Base-by-base conservation (phyloP, 1,140 invertebrate species). In the Dendrolimus punctatus region DNA sequence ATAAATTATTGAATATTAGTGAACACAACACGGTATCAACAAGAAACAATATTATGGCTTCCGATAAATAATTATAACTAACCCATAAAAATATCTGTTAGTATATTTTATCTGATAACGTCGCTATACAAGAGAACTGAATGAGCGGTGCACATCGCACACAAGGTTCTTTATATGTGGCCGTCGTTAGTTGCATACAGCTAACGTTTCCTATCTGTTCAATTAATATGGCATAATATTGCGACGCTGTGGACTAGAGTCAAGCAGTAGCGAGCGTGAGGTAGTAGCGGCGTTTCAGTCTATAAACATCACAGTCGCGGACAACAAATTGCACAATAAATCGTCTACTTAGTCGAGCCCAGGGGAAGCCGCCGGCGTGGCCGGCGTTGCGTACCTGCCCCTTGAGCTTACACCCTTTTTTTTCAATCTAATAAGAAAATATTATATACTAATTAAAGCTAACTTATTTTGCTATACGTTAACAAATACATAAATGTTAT, bases 221-320 rank as follows among this genome's bases (percentile, higher is more conserved):
- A 48, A 46, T 57, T 47, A 53, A 43, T 64, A 60, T 64, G 65
- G 66, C 68, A 60, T 61, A 57, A 65, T 67, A 58, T 68, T 67
- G 71, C 77, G 70, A 69, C 73, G 72, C 71, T 64, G 61, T 59
- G 73, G 82, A 85, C 82, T 85, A 84, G 82, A 85, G 73, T 68
- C 61, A 60, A 78, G 68, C 72, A 74, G 72, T 77, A 80, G 76
- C 77, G 73, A 81, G 75, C 79, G 80, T 81, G 83, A 86, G 83
- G 83, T 86, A 86, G 82, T 84, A 76, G 82, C 76, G 83, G 80
- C 79, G 65, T 80, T 76, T 86, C 83, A 86, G 83, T 86, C 83
- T 86, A 86, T 81, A 83, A 86, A 84, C 80, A 86, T 86, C 80
- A 86, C 80, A 86, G 83, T 84, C 78, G 76, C 83, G 76, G 75